phyloP scores from a whole-genome alignment of 2,113 vertebrate genomes.

The Anhinga anhinga region DNA sequence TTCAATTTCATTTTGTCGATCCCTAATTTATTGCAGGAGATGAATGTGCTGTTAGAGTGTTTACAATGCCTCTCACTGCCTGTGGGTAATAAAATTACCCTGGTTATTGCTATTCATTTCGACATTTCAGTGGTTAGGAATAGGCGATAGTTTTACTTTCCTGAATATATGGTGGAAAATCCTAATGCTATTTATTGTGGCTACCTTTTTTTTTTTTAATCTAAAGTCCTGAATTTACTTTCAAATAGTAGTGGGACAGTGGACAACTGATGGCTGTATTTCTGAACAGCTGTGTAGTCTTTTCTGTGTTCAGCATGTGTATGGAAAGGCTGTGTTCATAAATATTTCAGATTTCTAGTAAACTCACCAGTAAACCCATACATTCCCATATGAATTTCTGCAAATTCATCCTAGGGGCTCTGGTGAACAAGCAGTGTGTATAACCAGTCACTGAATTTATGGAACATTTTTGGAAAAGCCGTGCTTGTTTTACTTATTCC shows the following conservation, averaged over 20 bases:
- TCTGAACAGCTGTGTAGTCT: not conserved
- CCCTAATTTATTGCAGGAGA: constrained; percentile 47
- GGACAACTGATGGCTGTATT: not conserved
- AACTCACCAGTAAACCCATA: not conserved
- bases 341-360: not conserved
- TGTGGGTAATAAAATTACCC: constrained; percentile 60
- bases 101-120: constrained; percentile 47
- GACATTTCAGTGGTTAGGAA: constrained; percentile 18
- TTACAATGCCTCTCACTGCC: constrained; percentile 50
- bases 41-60: constrained; percentile 49
- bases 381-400: constrained; percentile 4
- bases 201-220: not conserved
- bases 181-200: not conserved
- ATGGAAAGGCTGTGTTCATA: not conserved
- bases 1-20: constrained; percentile 63
- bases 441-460: not conserved
- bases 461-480: not conserved
- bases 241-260: not conserved
- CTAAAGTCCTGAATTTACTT: not conserved
- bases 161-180: not conserved
- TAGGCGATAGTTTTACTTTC: not conserved
- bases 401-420: not conserved
- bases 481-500: constrained; percentile 2
- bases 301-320: not conserved
- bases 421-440: not conserved